A percentile compares a stretch with the other conserved stretches of the same genome.
These are phyloP conservation scores for Rhabdophis nuchalis DNA, from an alignment of 2,797 vertebrate species.

Conservation along the genomic window DNA sequence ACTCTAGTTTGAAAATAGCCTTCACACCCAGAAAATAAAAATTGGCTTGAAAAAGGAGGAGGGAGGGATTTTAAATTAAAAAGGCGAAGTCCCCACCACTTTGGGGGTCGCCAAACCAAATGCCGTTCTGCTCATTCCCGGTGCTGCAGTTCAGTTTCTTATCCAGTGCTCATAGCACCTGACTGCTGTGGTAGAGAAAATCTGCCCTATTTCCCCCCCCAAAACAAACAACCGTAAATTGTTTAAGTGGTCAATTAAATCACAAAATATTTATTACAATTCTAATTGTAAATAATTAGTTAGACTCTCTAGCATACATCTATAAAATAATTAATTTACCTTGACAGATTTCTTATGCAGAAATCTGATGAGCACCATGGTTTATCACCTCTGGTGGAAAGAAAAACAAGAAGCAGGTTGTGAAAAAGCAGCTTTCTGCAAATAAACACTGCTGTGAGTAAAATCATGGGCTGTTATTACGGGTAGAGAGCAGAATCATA, in stretches of 20 bases:
- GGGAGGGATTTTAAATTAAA: background rate
- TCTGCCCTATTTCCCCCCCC: background rate
- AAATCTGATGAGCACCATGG: conserved; percentile 40
- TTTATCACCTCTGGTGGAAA: conserved; percentile 30
- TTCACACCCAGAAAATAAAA: background rate
- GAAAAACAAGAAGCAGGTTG: background rate
- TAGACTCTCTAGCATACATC: background rate
- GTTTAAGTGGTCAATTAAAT: background rate
- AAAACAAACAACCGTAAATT: background rate
- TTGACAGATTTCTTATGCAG: background rate
- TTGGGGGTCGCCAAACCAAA: background rate
- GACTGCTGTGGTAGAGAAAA: background rate
- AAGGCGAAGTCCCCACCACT: background rate
- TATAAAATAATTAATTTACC: background rate
- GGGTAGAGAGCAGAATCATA: conserved; percentile 8
- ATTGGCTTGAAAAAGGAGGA: background rate
- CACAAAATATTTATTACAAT: background rate
- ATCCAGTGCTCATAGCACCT: background rate
- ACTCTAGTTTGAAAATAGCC: background rate
- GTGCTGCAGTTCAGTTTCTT: background rate
- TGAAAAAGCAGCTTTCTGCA: conserved; percentile 38
- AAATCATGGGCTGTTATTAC: conserved; percentile 15
- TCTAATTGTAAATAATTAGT: background rate
- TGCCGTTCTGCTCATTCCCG: background rate
- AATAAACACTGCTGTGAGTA: conserved; percentile 21